These are phyloP conservation scores for Myotis brandtii DNA, from an alignment of 2,113 vertebrate species.

Conservation along the genomic window DNA sequence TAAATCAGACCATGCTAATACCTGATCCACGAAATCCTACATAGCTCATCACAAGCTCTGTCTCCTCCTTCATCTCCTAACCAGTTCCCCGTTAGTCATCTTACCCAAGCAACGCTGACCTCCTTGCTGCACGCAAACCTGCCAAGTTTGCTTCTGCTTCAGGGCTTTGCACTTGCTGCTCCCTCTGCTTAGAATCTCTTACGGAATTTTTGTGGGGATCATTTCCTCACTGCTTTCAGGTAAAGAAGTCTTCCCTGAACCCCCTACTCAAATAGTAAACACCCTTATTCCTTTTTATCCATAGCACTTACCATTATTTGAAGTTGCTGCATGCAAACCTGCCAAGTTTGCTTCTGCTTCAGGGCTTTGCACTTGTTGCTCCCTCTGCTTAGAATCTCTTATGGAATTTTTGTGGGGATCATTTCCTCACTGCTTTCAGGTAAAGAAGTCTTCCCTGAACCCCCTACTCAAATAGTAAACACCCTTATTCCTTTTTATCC, in stretches of 20 bases:
- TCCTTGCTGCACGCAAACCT: not conserved
- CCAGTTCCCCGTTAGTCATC: not conserved
- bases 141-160: not conserved
- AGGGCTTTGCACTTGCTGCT: not conserved
- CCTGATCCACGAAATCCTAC: not conserved
- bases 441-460: not conserved
- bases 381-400: not conserved
- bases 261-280: not conserved
- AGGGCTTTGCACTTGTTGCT: not conserved
- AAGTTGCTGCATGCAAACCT: not conserved
- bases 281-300: not conserved
- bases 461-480: not conserved
- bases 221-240: not conserved
- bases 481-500: not conserved
- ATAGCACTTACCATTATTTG: not conserved
- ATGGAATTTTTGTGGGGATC: not conserved
- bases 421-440: not conserved
- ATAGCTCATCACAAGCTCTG: not conserved
- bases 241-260: not conserved
- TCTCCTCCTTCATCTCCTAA: not conserved
- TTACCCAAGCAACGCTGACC: not conserved
- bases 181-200: not conserved
- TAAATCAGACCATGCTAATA: not conserved
- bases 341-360: not conserved
- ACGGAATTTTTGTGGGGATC: not conserved